A percentile compares a stretch with the other conserved stretches of the same genome.
Conservation (phyloP, 37 sponge, comb jelly and placozoan genomes). For the Oopsacas minuta region DNA sequence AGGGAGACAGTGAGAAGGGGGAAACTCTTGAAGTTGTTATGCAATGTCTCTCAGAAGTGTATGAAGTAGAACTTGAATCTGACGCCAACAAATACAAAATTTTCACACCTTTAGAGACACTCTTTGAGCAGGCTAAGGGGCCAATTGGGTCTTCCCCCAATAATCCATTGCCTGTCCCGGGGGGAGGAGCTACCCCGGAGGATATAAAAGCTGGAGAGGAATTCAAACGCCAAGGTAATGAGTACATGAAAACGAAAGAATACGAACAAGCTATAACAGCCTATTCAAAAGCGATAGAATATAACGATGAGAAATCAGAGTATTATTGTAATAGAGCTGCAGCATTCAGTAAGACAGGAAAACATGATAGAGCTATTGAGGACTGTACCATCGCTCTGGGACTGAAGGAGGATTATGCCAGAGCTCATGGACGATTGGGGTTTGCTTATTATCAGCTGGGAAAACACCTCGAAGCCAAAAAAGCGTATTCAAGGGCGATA, state of each 20-base stretch:
- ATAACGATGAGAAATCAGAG: not conserved
- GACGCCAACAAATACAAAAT: not conserved
- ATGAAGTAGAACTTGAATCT: not conserved
- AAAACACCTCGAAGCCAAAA: not conserved
- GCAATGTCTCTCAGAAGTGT: constrained; percentile 11
- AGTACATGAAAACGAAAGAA: not conserved
- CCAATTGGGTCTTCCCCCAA: not conserved
- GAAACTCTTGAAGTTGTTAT: not conserved
- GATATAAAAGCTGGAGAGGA: not conserved
- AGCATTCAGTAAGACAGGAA: not conserved
- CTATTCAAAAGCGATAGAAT: not conserved
- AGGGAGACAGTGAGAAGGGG: constrained; percentile 5
- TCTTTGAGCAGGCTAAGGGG: not conserved
- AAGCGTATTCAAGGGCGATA: not conserved
- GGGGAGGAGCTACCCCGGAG: not conserved
- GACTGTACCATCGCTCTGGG: not conserved
- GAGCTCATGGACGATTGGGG: not conserved
- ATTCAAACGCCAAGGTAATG: not conserved
- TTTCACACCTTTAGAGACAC: not conserved
- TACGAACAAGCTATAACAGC: not conserved
- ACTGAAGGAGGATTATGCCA: not conserved
- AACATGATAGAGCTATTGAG: not conserved
- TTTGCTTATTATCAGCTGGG: constrained; percentile 8
- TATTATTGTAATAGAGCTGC: not conserved
- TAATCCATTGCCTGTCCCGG: not conserved